phyloP scores from a whole-genome alignment of 2,113 vertebrate species.

The Sinocyclocheilus anshuiensis region DNA sequence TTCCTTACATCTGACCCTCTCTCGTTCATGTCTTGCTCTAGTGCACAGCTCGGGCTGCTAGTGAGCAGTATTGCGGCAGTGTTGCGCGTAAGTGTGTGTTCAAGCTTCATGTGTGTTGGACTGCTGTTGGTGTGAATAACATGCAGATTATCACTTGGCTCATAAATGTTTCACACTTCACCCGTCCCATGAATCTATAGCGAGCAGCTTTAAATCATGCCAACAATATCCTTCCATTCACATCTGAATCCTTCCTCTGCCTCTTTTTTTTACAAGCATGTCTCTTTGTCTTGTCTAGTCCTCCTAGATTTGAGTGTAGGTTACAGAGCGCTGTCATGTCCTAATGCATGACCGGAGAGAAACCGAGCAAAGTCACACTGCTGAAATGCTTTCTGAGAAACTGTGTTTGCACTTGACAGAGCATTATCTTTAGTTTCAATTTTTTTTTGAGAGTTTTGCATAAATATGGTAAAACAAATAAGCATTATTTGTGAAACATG shows the following conservation, averaged over 20 bases:
- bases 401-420: not conserved
- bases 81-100: conserved; percentile 11
- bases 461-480: not conserved
- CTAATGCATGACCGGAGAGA: not conserved
- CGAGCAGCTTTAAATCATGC: conserved; percentile 65
- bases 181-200: conserved; percentile 55
- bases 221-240: conserved; percentile 35
- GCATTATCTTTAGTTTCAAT: not conserved
- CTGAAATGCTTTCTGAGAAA: not conserved
- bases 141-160: conserved; percentile 65
- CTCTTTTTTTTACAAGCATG: conserved; percentile 9
- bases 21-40: conserved; percentile 54
- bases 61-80: conserved; percentile 7
- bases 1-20: conserved; percentile 35
- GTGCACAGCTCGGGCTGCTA: conserved; percentile 65
- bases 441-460: not conserved
- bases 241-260: not conserved
- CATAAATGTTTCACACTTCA: conserved; percentile 65
- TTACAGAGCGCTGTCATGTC: not conserved
- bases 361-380: not conserved
- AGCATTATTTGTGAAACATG: not conserved
- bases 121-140: conserved; percentile 50
- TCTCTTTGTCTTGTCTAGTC: conserved; percentile 53
- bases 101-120: conserved; percentile 14
- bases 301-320: conserved; percentile 33